Conservation (phyloP, 1,140 invertebrate species). For the Tribolium madens region DNA sequence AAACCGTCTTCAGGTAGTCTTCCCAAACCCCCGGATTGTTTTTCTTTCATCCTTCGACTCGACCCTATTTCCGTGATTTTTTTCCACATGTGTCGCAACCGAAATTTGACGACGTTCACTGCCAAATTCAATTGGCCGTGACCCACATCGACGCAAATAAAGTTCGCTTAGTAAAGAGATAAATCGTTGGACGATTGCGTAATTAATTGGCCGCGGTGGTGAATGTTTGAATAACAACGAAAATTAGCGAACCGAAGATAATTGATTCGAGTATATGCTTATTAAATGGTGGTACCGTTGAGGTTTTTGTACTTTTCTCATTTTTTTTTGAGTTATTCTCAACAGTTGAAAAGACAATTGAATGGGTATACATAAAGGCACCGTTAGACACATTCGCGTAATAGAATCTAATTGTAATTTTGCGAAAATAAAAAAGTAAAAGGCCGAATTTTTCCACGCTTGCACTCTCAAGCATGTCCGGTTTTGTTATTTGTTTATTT, state of each 20-base stretch:
- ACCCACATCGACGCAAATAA: slow-evolving; percentile 27
- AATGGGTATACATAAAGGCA: not conserved
- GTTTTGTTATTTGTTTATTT: slow-evolving; percentile 28
- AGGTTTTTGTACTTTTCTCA: slow-evolving; percentile 6
- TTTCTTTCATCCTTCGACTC: not conserved
- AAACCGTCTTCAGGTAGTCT: slow-evolving; percentile 2
- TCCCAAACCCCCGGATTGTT: not conserved
- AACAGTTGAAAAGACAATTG: not conserved
- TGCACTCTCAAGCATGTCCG: slow-evolving; percentile 34
- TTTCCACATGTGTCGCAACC: not conserved
- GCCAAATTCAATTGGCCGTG: slow-evolving; percentile 34
- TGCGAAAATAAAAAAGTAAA: slow-evolving; percentile 30
- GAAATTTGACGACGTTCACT: not conserved
- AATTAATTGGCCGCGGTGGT: slow-evolving; percentile 18
- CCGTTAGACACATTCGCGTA: slow-evolving; percentile 9
- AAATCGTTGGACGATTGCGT: slow-evolving; percentile 18
- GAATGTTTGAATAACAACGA: slow-evolving; percentile 28
- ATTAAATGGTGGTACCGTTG: not conserved
- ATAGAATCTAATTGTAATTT: not conserved
- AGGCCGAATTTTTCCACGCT: slow-evolving; percentile 38
- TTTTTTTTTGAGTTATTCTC: not conserved
- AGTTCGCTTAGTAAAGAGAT: slow-evolving; percentile 7
- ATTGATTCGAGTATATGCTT: slow-evolving; percentile 6
- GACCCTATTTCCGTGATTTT: slow-evolving; percentile 21
- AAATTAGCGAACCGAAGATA: slow-evolving; percentile 16